phyloP scores from a whole-genome alignment of 2,888 invertebrate genomes.

The Tetheella fluctuosa region DNA sequence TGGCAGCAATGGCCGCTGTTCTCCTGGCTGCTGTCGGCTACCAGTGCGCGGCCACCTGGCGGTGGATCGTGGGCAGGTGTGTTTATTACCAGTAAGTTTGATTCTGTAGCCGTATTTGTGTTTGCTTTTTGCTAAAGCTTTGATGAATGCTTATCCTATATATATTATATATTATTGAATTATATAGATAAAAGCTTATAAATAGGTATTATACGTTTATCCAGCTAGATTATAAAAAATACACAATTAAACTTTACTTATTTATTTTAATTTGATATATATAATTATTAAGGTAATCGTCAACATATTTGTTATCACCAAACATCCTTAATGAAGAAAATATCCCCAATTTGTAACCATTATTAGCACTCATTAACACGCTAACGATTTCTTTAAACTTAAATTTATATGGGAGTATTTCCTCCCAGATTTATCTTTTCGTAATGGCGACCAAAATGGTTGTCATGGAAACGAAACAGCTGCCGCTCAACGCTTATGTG shows the following conservation, averaged over 20 bases:
- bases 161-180: no score
- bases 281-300: no score
- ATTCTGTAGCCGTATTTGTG: neutral
- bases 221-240: no score
- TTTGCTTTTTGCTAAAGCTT: neutral
- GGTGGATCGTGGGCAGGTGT: constrained; percentile 86
- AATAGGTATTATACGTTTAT: no score
- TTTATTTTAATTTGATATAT: no score
- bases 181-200: no score
- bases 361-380: neutral
- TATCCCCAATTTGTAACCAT: neutral
- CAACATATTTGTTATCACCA: no score
- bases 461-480: neutral
- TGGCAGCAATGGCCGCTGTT: constrained; percentile 87
- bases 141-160: no score
- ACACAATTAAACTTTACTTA: no score
- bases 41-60: constrained; percentile 89
- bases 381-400: neutral
- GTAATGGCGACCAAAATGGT: neutral
- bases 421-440: no score
- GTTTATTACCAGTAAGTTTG: constrained; percentile 15
- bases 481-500: neutral
- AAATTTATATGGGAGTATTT: no score
- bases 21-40: constrained; percentile 88
- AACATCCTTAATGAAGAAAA: no score